Evolutionary conservation across 2,888 invertebrate species (phyloP).

Genomic region (Caenorhabditis japonica): DNA sequence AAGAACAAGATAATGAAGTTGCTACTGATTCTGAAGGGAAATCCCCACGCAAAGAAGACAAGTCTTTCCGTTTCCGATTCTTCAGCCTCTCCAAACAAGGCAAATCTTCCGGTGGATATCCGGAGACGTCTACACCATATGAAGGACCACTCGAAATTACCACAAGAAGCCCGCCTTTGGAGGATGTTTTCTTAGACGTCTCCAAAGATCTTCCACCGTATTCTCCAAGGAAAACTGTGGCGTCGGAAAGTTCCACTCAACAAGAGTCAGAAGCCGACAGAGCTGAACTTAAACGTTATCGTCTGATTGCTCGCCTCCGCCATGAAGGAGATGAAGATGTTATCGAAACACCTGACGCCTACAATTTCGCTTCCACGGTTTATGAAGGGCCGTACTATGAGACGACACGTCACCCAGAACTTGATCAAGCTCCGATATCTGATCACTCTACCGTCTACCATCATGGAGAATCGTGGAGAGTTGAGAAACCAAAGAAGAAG

Average conservation of each 20-base stretch:
- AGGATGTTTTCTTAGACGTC: constrained; percentile 38
- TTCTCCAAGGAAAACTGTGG: constrained; percentile 29
- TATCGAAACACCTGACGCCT: constrained; percentile 40
- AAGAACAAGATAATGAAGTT: background rate
- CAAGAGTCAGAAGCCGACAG: constrained; percentile 3
- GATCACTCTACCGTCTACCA: constrained; percentile 47
- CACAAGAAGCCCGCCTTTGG: constrained; percentile 23
- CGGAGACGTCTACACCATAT: constrained; percentile 12
- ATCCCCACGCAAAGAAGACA: constrained; percentile 9
- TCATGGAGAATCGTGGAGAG: constrained; percentile 45
- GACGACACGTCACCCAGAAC: constrained; percentile 12
- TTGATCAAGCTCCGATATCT: constrained; percentile 20
- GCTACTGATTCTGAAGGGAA: background rate
- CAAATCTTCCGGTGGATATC: background rate
- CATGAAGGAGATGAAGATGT: constrained; percentile 61
- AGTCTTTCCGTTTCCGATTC: constrained; percentile 24
- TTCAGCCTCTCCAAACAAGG: constrained; percentile 4
- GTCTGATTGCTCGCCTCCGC: constrained; percentile 43
- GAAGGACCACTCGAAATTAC: constrained; percentile 42
- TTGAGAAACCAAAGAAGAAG: constrained; percentile 7
- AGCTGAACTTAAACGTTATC: constrained; percentile 14
- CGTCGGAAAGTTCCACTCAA: background rate
- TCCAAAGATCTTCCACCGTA: constrained; percentile 11
- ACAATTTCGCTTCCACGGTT: constrained; percentile 5
- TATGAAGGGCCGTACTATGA: constrained; percentile 46